A percentile compares a stretch with the other conserved stretches of the same genome.
Evolutionary conservation across 2,797 vertebrate genomes (phyloP).

Genomic region (Enteromius afrohamiltoni): DNA sequence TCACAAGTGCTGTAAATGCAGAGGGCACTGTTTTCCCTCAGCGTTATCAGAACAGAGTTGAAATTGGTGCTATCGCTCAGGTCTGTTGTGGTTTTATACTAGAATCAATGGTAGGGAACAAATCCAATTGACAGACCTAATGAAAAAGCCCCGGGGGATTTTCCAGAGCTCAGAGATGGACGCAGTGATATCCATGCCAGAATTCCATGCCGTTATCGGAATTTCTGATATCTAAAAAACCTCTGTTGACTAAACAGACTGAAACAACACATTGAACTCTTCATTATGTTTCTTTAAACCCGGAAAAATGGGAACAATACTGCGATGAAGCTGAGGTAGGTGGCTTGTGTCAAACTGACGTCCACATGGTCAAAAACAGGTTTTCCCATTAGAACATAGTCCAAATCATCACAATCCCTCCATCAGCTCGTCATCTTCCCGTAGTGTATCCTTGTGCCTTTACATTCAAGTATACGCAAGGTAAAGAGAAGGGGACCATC

Average conservation of each 20-base stretch:
- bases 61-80: conserved; percentile 34
- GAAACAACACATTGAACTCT: neutral
- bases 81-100: conserved; percentile 17
- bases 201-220: neutral
- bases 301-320: neutral
- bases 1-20: conserved; percentile 18
- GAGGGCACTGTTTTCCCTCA: conserved; percentile 16
- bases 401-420: neutral
- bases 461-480: neutral
- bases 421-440: neutral
- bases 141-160: conserved; percentile 9
- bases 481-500: neutral
- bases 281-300: neutral
- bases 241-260: neutral
- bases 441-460: neutral
- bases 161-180: conserved; percentile 17
- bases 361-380: neutral
- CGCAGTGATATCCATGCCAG: neutral
- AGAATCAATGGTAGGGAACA: conserved; percentile 31
- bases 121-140: conserved; percentile 26
- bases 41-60: conserved; percentile 25
- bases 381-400: neutral
- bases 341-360: neutral
- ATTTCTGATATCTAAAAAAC: conserved; percentile 23
- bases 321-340: neutral